Evolutionary conservation across 1,140 invertebrate species (phyloP).

Genomic region (Wiebesia pumilae): DNA sequence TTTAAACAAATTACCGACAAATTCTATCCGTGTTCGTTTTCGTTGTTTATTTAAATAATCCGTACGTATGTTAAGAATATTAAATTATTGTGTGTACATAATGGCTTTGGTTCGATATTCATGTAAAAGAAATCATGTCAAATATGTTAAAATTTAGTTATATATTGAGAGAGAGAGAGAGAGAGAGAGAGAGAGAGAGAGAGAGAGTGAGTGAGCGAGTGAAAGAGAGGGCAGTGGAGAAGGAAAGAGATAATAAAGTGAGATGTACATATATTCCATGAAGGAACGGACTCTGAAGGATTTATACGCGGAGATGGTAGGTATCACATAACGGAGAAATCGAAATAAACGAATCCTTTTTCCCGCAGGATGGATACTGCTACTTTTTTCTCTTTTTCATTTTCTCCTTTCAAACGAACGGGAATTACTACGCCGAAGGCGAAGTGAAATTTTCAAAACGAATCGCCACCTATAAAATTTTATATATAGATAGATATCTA

Average conservation of each 20-base stretch:
- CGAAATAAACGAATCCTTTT: constrained; percentile 34
- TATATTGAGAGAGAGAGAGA: background rate
- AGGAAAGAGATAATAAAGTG: background rate
- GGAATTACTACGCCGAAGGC: background rate
- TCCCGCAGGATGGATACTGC: constrained; percentile 12
- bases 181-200: background rate
- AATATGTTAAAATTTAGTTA: too few relatives aligned
- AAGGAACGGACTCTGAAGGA: background rate
- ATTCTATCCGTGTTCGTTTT: background rate
- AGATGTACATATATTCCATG: background rate
- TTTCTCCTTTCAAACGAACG: background rate
- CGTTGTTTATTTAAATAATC: background rate
- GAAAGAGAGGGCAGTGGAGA: too few relatives aligned
- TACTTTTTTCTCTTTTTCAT: background rate
- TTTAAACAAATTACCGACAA: constrained; percentile 33
- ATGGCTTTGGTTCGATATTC: background rate
- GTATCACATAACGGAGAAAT: constrained; percentile 3
- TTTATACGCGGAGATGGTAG: constrained; percentile 12
- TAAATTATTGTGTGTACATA: background rate
- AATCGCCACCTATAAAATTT: constrained; percentile 9
- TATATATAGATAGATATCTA: background rate
- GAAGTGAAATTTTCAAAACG: constrained; percentile 32
- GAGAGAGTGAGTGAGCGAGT: too few relatives aligned
- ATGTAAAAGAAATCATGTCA: background rate
- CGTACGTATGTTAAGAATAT: background rate